Base-by-base conservation (phyloP, 2,113 vertebrate genomes). In the Grammomys surdaster region DNA sequence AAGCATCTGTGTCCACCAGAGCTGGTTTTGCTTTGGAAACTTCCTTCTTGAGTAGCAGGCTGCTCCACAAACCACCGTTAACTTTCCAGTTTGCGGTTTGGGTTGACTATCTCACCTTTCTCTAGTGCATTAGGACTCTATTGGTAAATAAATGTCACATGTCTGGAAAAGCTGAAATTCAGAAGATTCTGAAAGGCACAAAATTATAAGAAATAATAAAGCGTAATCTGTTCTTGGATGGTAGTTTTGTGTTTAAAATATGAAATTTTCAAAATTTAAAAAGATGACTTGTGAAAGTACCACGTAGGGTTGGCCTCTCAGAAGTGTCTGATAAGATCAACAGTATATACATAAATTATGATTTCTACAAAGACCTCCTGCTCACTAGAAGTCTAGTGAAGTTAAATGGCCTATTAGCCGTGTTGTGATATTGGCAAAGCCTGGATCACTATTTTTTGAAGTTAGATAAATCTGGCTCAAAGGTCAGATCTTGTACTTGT, bases 331-430 rank as follows among this genome's bases (percentile, higher is more conserved):
- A 16, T 89, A 95, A 91, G n/a, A 93, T 70, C 91, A 87, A 76
- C 17, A 75, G 14, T 2, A 28, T 7, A 46, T 75, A 20, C 56
- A 51, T 54, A 26, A 89, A 31, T 17, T 86, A 31, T 63, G 16
- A 84, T 67, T 48, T 93, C 46, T 85, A 8, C 22, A 94, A 94
- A 87, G 10, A 51, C 70, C 54, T 86, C 88, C 73, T 46, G 72
- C 75, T 36, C 13, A 81, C 19, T 13, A 89, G 33, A 82, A 78
- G 33, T 58, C 73, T 77, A 75, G 5, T 43, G 69, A 77, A 67
- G 31, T 9, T 65, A 48, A 88, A n/a, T 84, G 46, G 7, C 82
- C 54, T 75, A 19, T 40, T 73, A 73, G 85, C 28, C 26, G 75
- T 19, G 60, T 9, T 40, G n/a, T 48, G n/a, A 20, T 69, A 48